Evolutionary conservation across 1,140 invertebrate species (phyloP), one percentile per base, ranked within the genome.

Genomic region (Drosophila ananassae): DNA sequence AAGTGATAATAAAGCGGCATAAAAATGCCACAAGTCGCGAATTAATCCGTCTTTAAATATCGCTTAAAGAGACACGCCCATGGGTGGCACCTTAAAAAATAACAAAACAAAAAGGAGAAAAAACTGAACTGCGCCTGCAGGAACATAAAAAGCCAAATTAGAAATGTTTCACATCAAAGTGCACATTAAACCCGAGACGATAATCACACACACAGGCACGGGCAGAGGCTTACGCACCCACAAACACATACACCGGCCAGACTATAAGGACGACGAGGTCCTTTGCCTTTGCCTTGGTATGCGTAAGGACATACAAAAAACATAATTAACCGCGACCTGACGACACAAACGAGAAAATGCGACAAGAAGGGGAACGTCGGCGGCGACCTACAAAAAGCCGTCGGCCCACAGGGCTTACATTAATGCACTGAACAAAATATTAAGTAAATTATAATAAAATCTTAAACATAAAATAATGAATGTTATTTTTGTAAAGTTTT

Each of bases 121-220:
- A 12, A 54, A 32, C 9, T 6, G 30, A 34, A 24, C 17, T 47
- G 12, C 32, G 46, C 41, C 37, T 41, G n/a, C 56, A 58, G 56
- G 57, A 72, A 73, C 81, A 85, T 77, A 78, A 80, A 80, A 60
- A 71, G 62, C 55, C 68, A 81, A 89, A 79, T 89, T 83, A 89
- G 79, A 76, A 74, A 89, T 89, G 83, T 89, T 83, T 89, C 83
- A 89, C 84, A 89, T 89, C 83, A 89, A 89, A 89, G 83, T 89
- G 73, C 61, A 72, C 79, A 89, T 83, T 89, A 83, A 89, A 89
- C 77, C 76, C 68, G 73, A 89, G 79, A 89, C 79, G 82, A 89
- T 83, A 83, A 79, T 79, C 83, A 82, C 72, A 82, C 75, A 57
- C 50, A 53, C 44, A 37, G 39, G 25, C 54, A 77, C 6, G 7